phyloP scores from a whole-genome alignment of 2,113 vertebrate species.

The Tylochromis polylepis region DNA sequence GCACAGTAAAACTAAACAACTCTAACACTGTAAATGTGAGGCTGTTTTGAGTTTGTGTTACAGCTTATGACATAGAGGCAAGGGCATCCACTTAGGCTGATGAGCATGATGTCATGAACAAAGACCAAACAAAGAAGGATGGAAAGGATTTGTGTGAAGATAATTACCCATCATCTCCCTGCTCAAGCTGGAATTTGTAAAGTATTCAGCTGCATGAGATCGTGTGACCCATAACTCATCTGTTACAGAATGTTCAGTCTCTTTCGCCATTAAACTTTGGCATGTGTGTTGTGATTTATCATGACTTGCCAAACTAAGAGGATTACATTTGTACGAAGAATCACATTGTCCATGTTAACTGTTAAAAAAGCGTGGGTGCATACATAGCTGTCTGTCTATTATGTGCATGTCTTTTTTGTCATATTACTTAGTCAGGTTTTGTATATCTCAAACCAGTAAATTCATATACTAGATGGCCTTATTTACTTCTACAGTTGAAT shows the following conservation, averaged over 20 bases:
- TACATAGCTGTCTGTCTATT: neutral
- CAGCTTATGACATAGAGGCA: neutral
- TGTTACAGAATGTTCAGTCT: neutral
- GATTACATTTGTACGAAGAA: neutral
- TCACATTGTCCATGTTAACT: neutral
- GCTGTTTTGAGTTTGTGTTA: neutral
- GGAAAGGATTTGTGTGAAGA: constrained; percentile 20
- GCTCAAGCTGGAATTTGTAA: neutral
- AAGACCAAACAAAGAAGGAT: constrained; percentile 20
- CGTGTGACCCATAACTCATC: constrained; percentile 12
- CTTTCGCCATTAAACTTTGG: neutral
- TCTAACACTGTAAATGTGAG: neutral
- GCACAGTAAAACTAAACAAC: neutral
- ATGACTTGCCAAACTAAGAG: neutral
- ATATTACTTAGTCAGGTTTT: neutral
- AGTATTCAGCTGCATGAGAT: constrained; percentile 21
- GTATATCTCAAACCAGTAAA: neutral
- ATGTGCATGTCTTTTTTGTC: neutral
- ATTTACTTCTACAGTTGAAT: neutral
- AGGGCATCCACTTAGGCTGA: neutral
- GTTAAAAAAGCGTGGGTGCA: neutral
- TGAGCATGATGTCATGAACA: constrained; percentile 32
- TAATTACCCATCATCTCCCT: constrained; percentile 20
- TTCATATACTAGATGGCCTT: neutral
- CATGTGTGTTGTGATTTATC: neutral